Conservation (phyloP, 1,140 invertebrate species). For the Chymomyza costata region DNA sequence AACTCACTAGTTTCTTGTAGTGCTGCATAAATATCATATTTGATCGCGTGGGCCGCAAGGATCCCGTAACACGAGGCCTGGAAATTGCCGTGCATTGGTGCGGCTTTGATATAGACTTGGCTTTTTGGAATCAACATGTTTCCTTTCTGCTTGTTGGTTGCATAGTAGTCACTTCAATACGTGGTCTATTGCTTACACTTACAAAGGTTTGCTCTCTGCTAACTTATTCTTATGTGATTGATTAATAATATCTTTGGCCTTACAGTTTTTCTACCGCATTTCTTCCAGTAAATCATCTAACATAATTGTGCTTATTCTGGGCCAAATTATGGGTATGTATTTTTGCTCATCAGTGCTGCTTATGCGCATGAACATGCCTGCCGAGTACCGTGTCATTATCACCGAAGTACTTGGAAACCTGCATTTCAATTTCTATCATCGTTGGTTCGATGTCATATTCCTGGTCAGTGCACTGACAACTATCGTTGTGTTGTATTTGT, state of each 20-base stretch:
- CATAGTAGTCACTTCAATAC: conserved; percentile 98
- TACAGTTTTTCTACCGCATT: conserved; percentile 99
- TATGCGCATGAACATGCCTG: conserved; percentile 99
- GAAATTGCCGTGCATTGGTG: conserved; percentile 99
- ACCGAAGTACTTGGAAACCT: conserved; percentile 98
- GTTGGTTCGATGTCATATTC: conserved; percentile 99
- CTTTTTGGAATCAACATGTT: conserved; percentile 99
- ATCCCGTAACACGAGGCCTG: conserved; percentile 97
- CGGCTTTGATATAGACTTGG: conserved; percentile 96
- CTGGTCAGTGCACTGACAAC: conserved; percentile 96
- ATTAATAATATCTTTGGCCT: conserved; percentile 48
- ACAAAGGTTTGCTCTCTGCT: conserved; percentile 88
- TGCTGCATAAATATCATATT: conserved; percentile 99
- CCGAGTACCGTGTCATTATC: conserved; percentile 97
- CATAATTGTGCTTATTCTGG: conserved; percentile 96
- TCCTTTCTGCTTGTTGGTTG: conserved; percentile 98
- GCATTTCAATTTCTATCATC: conserved; percentile 99
- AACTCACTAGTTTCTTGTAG: conserved; percentile 21
- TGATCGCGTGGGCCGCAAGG: conserved; percentile 98
- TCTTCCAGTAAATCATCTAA: conserved; percentile 99
- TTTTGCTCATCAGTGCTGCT: conserved; percentile 98
- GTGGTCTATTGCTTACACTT: conserved; percentile 95
- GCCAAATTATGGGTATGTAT: conserved; percentile 99
- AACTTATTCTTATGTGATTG: background rate
- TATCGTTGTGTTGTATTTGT: conserved; percentile 92